Evolutionary conservation across 35 echinoderm and acorn worm genomes (phyloP).

Genomic region (Strongylocentrotus purpuratus): DNA sequence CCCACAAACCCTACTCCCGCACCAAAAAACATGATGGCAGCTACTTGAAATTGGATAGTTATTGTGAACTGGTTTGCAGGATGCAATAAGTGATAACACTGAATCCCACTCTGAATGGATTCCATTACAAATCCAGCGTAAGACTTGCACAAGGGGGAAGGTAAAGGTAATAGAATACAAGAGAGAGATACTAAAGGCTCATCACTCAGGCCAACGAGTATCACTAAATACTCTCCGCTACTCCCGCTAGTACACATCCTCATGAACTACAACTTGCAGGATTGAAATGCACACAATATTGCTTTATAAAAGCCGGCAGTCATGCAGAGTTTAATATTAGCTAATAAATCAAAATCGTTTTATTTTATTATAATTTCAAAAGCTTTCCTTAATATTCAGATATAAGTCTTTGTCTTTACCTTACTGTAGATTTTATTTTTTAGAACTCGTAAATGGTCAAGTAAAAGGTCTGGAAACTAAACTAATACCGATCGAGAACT

Average conservation of each 20-base stretch:
- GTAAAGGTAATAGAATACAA: background rate
- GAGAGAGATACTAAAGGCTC: background rate
- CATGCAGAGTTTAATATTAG: background rate
- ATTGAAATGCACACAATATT: background rate
- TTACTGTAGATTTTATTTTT: background rate
- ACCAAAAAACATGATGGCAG: background rate
- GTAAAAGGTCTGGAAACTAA: background rate
- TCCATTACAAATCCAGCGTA: conserved; percentile 41
- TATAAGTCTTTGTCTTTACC: background rate
- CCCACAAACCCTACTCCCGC: background rate
- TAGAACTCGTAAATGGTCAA: background rate
- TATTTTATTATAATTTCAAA: too few relatives aligned
- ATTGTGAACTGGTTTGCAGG: conserved; percentile 20
- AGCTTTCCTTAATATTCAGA: background rate
- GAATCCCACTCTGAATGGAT: background rate
- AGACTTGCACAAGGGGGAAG: background rate
- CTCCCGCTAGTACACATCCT: background rate
- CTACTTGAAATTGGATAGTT: background rate
- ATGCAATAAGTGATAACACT: background rate
- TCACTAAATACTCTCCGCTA: background rate
- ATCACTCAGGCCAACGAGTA: background rate
- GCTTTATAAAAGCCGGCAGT: background rate
- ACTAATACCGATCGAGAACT: background rate
- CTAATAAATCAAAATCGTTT: background rate
- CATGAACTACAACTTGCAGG: background rate